Evolutionary conservation across 2,797 vertebrate genomes (phyloP), one percentile per base, ranked within the genome.

Genomic region (Philypnodon macrostomus): DNA sequence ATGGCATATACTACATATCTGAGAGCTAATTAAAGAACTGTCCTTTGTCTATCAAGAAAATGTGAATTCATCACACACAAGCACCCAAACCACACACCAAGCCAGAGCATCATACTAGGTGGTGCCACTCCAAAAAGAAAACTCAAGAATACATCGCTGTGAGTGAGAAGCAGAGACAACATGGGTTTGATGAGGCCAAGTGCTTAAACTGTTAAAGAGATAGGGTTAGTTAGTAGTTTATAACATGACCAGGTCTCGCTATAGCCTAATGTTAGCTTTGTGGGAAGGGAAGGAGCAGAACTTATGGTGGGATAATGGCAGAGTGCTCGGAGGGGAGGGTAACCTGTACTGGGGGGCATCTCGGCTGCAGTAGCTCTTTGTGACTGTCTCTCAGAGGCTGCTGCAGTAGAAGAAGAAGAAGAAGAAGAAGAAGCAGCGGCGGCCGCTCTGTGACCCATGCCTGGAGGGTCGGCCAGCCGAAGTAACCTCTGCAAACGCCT

Each of bases 401-500:
- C 75, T 76, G 89, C 84, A 68, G 89, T 84, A 52, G 85, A 51
- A 1, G 84, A 81, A 66, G 83, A 10, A 26, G 38, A 8, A 76
- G 86, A 81, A 32, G 79, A 33, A 0, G 81, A 81, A 72, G 87
- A 79, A 48, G 85, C 42, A 1, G 87, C 81, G 69, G 83, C 63
- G 2, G 84, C 71, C 68, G 83, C 76, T 13, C 69, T 84, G 73
- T 83, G 90, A 79, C 91, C 92, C 89, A 87, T 90, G 89, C 92
- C 92, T 55, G 94, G 95, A 77, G 94, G 93, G 77, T 97, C 93
- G 47, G 93, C 91, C 92, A 94, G 91, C 79, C 92, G 93, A 61
- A 98, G 95, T 80, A 98, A 91, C 51, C 94, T 92, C 81, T 96
- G 94, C 68, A 98, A 92, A 80, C 95, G 94, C 86, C 94, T 97